A percentile compares a stretch with the other conserved stretches of the same genome.
phyloP scores from a whole-genome alignment of 2,113 vertebrate species.

The Cromileptes altivelis region DNA sequence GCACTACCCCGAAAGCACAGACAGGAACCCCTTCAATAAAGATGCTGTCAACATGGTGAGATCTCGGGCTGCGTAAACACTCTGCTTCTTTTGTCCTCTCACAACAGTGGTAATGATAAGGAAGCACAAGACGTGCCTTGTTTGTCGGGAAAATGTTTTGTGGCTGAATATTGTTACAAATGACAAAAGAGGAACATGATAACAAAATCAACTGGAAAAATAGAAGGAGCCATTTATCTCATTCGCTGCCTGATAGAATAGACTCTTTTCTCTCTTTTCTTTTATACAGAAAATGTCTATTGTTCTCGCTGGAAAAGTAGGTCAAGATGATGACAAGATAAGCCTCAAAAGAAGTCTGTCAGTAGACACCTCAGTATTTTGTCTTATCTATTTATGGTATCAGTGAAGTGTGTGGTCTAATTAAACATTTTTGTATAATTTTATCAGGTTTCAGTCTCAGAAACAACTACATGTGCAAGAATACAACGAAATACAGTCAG shows the following conservation, averaged over 20 bases:
- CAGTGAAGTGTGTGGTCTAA: not conserved
- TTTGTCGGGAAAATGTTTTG: not conserved
- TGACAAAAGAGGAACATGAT: not conserved
- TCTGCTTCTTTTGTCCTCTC: not conserved
- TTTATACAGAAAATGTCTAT: conserved; percentile 4
- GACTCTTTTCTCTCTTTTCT: not conserved
- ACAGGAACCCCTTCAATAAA: conserved; percentile 95
- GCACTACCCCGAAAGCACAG: conserved; percentile 95
- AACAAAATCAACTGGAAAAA: not conserved
- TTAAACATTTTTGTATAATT: not conserved
- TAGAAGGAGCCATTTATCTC: not conserved
- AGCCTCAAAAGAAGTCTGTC: conserved; percentile 8
- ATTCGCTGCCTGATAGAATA: not conserved
- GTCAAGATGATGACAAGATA: conserved; percentile 17
- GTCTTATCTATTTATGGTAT: not conserved
- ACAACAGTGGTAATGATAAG: not conserved
- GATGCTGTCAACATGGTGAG: conserved; percentile 98
- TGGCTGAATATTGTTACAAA: not conserved
- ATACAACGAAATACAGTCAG: not conserved
- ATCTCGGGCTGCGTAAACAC: not conserved
- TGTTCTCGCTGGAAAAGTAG: conserved; percentile 20
- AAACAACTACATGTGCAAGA: not conserved
- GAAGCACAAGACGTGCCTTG: conserved; percentile 9
- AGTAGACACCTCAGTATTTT: not conserved
- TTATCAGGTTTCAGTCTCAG: not conserved